Evolutionary conservation across 2,888 invertebrate genomes (phyloP).

Genomic region (Selenia dentaria): DNA sequence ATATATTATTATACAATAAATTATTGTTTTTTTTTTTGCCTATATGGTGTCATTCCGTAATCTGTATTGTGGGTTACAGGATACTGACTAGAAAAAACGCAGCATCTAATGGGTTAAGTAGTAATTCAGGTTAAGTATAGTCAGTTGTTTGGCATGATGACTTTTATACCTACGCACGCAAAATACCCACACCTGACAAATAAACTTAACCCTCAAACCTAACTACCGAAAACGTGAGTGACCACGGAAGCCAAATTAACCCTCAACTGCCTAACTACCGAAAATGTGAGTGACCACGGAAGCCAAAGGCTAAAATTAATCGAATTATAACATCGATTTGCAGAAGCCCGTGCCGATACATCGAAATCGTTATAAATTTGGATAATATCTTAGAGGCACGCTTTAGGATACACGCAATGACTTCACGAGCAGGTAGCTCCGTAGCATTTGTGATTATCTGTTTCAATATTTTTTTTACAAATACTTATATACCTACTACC

Average conservation of each 20-base stretch:
- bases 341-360: constrained; percentile 65
- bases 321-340: constrained; percentile 48
- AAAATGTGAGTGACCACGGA: constrained; percentile 48
- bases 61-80: no score
- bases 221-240: constrained; percentile 10
- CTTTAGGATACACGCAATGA: constrained; percentile 49
- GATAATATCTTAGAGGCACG: constrained; percentile 54
- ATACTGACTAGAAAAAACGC: no score
- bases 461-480: constrained; percentile 4
- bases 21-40: no score
- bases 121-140: no score
- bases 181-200: neutral
- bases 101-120: no score
- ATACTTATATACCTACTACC: no score
- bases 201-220: neutral
- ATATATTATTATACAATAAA: no score
- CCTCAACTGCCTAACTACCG: neutral
- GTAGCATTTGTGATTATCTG: constrained; percentile 19
- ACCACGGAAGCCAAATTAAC: constrained; percentile 60
- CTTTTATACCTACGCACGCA: no score
- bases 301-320: constrained; percentile 48
- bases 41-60: no score
- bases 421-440: constrained; percentile 22
- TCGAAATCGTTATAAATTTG: constrained; percentile 47
- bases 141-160: no score